phyloP scores from a whole-genome alignment of 2,888 invertebrate species.

The Seira ritae region DNA sequence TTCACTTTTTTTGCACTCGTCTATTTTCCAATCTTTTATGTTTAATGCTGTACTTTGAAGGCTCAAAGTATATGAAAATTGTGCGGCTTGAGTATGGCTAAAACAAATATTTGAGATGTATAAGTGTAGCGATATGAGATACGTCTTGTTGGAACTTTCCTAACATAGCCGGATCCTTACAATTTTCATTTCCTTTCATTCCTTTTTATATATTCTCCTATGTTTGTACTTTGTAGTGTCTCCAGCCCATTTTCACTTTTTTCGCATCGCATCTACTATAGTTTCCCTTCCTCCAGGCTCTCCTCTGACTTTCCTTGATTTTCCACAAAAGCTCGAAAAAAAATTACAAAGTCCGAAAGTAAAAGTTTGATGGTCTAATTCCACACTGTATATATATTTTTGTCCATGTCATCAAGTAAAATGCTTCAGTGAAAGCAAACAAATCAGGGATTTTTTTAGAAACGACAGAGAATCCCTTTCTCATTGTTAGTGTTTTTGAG shows the following conservation, averaged over 20 bases:
- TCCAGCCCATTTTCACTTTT: constrained; percentile 1
- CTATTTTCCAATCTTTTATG: constrained; percentile 39
- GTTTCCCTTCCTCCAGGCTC: constrained; percentile 22
- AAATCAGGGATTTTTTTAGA: too few species aligned
- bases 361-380: too few species aligned
- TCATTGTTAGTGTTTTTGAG: too few species aligned
- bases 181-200: constrained; percentile 50
- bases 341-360: not conserved
- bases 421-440: too few species aligned
- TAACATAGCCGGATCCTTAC: constrained; percentile 37
- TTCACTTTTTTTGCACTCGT: constrained; percentile 45
- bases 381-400: too few species aligned
- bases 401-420: too few species aligned
- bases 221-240: not conserved
- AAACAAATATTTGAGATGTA: constrained; percentile 18
- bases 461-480: too few species aligned
- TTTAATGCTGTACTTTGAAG: constrained; percentile 32
- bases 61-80: constrained; percentile 24
- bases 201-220: constrained; percentile 34
- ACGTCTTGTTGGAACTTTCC: not conserved
- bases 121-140: constrained; percentile 17
- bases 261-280: not conserved
- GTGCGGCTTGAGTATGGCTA: not conserved
- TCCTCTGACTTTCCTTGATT: not conserved
- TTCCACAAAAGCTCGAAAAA: constrained; percentile 6